A percentile compares a stretch with the other conserved stretches of the same genome.
These are phyloP conservation scores for Channa argus DNA, from an alignment of 2,113 vertebrate species.

Conservation along the genomic window DNA sequence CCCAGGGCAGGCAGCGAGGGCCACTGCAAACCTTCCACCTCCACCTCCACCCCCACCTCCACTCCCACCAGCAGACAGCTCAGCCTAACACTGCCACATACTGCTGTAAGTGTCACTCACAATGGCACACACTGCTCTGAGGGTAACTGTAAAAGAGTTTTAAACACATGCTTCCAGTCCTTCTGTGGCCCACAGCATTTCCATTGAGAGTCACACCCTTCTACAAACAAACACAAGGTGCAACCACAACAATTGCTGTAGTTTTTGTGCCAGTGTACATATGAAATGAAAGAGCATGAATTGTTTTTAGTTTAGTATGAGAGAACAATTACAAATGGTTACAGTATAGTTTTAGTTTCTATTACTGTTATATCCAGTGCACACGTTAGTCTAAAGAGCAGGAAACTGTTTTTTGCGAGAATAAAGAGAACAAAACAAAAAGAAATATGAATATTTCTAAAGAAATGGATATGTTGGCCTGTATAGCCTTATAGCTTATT, in stretches of 20 bases:
- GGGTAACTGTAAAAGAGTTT: constrained; percentile 9
- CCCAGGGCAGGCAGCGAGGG: constrained; percentile 87
- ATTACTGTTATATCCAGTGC: background rate
- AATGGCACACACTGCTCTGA: constrained; percentile 9
- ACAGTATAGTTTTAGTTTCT: background rate
- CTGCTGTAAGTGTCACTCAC: constrained; percentile 77
- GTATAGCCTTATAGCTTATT: too few species aligned
- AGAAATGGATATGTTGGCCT: background rate
- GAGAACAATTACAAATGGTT: too few species aligned
- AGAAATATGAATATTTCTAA: background rate
- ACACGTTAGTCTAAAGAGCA: background rate
- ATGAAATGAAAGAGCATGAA: too few species aligned
- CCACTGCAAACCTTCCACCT: constrained; percentile 80
- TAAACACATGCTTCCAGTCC: constrained; percentile 9
- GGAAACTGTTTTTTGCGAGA: background rate
- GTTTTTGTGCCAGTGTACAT: too few species aligned
- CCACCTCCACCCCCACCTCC: constrained; percentile 73
- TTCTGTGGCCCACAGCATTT: background rate
- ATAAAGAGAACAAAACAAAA: background rate
- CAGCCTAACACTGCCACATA: constrained; percentile 76
- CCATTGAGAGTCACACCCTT: background rate
- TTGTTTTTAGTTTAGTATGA: too few species aligned
- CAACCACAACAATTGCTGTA: background rate
- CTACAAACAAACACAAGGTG: background rate
- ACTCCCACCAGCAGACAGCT: constrained; percentile 84